Conservation (phyloP, 2,888 invertebrate species). For the Itoplectis maculator region DNA sequence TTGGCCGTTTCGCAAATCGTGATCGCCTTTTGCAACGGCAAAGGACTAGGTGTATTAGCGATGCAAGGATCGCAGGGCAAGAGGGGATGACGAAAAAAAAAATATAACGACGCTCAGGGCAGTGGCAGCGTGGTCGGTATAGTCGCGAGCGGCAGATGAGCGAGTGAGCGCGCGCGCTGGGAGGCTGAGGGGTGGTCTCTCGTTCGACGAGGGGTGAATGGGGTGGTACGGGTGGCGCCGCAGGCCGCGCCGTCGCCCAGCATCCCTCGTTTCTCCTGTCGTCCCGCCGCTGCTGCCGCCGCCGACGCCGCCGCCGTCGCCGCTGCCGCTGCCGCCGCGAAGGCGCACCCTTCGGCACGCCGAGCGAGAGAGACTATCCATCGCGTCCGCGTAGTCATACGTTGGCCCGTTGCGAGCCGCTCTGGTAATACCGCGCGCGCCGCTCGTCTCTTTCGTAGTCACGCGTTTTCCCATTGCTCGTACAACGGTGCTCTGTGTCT, state of each 20-base stretch:
- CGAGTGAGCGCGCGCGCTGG: conserved; percentile 64
- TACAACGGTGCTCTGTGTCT: background rate
- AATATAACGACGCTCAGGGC: conserved; percentile 51
- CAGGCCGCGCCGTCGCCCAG: conserved; percentile 84
- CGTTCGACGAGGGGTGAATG: conserved; percentile 63
- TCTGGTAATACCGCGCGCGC: conserved; percentile 65
- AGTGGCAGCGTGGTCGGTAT: conserved; percentile 62
- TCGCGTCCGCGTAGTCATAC: conserved; percentile 83
- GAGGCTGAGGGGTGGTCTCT: conserved; percentile 69
- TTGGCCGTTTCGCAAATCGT: no score
- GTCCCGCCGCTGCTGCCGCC: conserved; percentile 76
- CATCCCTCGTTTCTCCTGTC: conserved; percentile 81
- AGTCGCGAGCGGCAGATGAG: conserved; percentile 61
- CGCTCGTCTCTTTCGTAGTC: conserved; percentile 43
- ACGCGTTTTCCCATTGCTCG: conserved; percentile 57
- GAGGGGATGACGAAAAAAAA: conserved; percentile 12
- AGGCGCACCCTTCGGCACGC: conserved; percentile 82
- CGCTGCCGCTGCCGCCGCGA: conserved; percentile 76
- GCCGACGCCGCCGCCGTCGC: conserved; percentile 73
- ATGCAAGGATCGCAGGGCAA: background rate
- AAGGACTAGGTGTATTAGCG: background rate
- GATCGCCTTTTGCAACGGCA: no score
- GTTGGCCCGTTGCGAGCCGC: conserved; percentile 81
- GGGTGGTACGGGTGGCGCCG: conserved; percentile 81
- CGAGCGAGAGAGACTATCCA: conserved; percentile 70